Percentiles rank a stretch among this genome's conserved stretches.
Evolutionary conservation across 2,888 invertebrate species (phyloP).

Genomic region (Lepeophtheirus nordmannii): DNA sequence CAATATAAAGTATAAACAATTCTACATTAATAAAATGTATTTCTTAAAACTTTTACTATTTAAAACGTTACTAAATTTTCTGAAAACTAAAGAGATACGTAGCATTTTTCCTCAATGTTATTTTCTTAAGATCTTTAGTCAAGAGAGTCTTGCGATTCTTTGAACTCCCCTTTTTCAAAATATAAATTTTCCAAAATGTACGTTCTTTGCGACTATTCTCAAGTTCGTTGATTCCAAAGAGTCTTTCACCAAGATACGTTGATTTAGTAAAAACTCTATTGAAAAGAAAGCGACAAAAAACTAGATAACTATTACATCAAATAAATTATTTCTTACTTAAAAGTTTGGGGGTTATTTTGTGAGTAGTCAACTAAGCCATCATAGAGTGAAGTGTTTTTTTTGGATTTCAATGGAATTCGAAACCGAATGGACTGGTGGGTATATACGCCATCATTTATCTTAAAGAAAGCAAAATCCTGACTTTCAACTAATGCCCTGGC

Average conservation of each 20-base stretch:
- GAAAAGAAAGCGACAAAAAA: background rate
- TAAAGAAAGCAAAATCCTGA: background rate
- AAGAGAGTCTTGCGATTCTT: background rate
- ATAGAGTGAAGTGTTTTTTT: background rate
- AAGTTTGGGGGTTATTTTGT: background rate
- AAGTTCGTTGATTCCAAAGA: background rate
- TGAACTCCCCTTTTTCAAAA: background rate
- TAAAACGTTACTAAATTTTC: background rate
- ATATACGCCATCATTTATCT: background rate
- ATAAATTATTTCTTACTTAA: background rate
- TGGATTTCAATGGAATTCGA: background rate
- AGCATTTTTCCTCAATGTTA: background rate
- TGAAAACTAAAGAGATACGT: background rate
- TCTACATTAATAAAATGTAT: too few relatives aligned
- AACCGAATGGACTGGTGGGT: background rate
- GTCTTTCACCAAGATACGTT: background rate
- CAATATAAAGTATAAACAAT: too few relatives aligned
- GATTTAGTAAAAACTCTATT: background rate
- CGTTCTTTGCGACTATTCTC: background rate
- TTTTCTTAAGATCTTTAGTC: conserved; percentile 2
- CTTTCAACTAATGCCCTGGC: background rate
- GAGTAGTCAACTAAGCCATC: background rate
- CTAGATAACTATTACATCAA: background rate
- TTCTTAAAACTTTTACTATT: too few relatives aligned
- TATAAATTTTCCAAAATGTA: conserved; percentile 2